Conservation (phyloP, 2,797 vertebrate genomes). For the Liasis olivaceus region DNA sequence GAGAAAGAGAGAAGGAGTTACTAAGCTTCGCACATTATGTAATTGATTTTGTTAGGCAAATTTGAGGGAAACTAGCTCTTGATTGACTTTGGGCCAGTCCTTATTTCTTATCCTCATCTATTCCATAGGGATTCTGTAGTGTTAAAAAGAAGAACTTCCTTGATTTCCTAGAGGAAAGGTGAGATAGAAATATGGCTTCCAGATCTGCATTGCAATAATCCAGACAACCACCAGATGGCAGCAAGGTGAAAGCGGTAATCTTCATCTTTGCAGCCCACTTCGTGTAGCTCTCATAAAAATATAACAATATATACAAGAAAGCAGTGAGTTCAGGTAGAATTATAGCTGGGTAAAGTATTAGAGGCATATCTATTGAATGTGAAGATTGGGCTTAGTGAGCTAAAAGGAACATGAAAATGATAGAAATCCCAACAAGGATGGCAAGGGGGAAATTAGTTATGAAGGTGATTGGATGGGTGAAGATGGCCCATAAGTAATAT, state of each 20-base stretch:
- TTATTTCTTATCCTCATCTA: background rate
- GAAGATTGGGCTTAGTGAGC: background rate
- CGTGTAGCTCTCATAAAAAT: background rate
- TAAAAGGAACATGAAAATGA: background rate
- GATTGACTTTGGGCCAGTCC: background rate
- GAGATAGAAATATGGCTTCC: background rate
- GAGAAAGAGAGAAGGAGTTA: background rate
- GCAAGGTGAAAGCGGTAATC: background rate
- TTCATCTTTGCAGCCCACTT: background rate
- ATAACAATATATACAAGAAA: background rate
- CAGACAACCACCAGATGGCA: background rate
- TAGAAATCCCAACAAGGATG: background rate
- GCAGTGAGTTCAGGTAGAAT: background rate
- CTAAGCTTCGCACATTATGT: background rate
- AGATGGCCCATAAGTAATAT: background rate
- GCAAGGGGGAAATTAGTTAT: background rate
- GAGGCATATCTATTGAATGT: background rate
- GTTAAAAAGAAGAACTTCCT: background rate
- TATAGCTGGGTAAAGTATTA: background rate
- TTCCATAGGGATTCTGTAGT: background rate
- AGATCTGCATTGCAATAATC: background rate
- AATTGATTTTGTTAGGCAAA: background rate
- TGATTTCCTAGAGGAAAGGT: background rate
- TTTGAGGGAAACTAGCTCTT: background rate
- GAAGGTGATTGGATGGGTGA: background rate